phyloP scores from a whole-genome alignment of 2,888 invertebrate genomes.

The Epinotia bilunana region DNA sequence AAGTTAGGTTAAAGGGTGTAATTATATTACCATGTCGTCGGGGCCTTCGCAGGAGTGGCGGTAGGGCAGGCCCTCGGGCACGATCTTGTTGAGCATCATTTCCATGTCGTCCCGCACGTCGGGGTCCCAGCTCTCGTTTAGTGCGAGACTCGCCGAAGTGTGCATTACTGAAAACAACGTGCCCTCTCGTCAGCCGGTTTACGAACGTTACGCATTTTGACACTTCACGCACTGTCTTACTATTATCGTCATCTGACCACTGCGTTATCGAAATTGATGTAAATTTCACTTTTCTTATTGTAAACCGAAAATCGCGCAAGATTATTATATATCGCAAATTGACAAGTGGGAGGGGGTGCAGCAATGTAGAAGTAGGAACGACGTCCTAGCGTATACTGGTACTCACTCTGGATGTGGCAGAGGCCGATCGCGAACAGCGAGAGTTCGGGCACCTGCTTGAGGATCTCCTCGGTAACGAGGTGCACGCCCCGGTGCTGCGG shows the following conservation, averaged over 20 bases:
- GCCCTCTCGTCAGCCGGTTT: conserved; percentile 51
- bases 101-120: conserved; percentile 99
- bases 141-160: conserved; percentile 98
- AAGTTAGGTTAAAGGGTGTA: conserved; percentile 41
- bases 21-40: conserved; percentile 99
- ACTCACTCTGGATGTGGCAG: conserved; percentile 98
- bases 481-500: conserved; percentile 99
- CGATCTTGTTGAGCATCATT: conserved; percentile 99
- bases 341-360: conserved; percentile 71
- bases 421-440: conserved; percentile 97
- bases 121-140: conserved; percentile 99
- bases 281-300: conserved; percentile 50
- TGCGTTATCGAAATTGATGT: conserved; percentile 22
- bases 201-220: conserved; percentile 34
- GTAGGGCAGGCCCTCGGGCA: conserved; percentile 98
- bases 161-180: conserved; percentile 93
- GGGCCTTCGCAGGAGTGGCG: conserved; percentile 99
- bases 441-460: conserved; percentile 97
- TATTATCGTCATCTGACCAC: conserved; percentile 28
- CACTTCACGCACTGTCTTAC: conserved; percentile 43
- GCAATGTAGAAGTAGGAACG: conserved; percentile 72
- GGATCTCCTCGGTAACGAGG: conserved; percentile 98
- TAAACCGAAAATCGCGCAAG: conserved; percentile 56
- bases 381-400: conserved; percentile 56
- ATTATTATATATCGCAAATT: conserved; percentile 63